Percentiles rank a stretch among this genome's conserved stretches.
phyloP scores from a whole-genome alignment of 1,140 invertebrate genomes.

The Lepidostoma basale region DNA sequence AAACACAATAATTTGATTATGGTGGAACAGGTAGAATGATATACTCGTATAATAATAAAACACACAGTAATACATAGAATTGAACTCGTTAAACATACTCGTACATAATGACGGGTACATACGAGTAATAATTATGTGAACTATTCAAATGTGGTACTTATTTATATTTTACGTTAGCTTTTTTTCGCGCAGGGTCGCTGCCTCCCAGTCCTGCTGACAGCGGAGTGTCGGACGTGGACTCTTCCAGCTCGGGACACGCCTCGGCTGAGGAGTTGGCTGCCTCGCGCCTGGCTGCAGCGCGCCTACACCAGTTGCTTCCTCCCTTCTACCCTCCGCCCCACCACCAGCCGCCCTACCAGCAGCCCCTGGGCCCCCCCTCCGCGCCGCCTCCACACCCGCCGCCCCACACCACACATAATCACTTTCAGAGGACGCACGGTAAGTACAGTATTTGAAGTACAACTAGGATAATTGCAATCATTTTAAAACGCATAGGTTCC shows the following conservation, averaged over 20 bases:
- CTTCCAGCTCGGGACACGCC: slow-evolving; percentile 87
- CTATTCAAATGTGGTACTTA: no score
- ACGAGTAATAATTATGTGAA: no score
- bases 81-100: no score
- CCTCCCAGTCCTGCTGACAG: slow-evolving; percentile 96
- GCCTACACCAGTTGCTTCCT: slow-evolving; percentile 50
- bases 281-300: slow-evolving; percentile 67
- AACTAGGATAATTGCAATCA: no score
- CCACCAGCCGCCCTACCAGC: slow-evolving; percentile 55
- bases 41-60: no score
- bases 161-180: no score
- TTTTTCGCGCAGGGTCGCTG: slow-evolving; percentile 73
- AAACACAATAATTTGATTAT: no score
- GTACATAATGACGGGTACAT: no score
- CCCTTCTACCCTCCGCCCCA: slow-evolving; percentile 55
- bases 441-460: no score
- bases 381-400: slow-evolving; percentile 53
- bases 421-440: slow-evolving; percentile 54
- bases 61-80: no score
- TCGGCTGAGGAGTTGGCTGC: slow-evolving; percentile 81
- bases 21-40: no score
- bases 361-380: slow-evolving; percentile 73
- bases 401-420: slow-evolving; percentile 55
- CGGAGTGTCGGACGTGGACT: slow-evolving; percentile 95
- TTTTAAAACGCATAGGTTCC: no score